These are phyloP conservation scores for Delphinapterus leucas DNA, from an alignment of 2,113 vertebrate species.

Conservation along the genomic window DNA sequence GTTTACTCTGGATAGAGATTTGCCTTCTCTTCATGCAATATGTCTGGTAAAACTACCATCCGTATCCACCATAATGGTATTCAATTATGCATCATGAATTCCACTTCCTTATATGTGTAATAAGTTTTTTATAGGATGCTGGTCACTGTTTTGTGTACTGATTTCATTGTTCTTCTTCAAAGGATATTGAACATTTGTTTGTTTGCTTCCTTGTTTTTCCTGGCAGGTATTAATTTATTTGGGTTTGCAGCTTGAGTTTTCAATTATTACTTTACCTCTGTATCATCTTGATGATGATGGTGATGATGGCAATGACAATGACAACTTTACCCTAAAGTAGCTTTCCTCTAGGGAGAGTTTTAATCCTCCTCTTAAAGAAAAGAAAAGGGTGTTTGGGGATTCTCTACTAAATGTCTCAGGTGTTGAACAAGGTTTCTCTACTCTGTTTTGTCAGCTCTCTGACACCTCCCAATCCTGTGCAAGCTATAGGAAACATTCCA, in stretches of 20 bases:
- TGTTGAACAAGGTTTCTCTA: neutral
- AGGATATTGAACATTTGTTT: neutral
- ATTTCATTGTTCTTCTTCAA: neutral
- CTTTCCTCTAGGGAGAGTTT: neutral
- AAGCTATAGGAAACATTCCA: neutral
- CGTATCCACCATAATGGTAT: neutral
- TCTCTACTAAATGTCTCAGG: neutral
- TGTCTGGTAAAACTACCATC: neutral
- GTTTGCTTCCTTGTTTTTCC: neutral
- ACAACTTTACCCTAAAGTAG: neutral
- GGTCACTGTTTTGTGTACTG: neutral
- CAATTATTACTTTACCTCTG: neutral
- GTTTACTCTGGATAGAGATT: neutral
- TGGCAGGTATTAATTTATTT: neutral
- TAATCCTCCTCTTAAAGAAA: neutral
- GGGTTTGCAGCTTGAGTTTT: neutral
- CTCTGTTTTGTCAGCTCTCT: neutral
- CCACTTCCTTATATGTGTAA: neutral
- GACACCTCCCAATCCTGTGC: neutral
- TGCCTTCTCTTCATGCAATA: neutral
- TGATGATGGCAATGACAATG: neutral
- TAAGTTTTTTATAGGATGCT: neutral
- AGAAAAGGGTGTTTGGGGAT: neutral
- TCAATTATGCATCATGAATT: neutral
- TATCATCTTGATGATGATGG: neutral